phyloP scores from a whole-genome alignment of 2,113 vertebrate genomes.

The Anas platyrhynchos region DNA sequence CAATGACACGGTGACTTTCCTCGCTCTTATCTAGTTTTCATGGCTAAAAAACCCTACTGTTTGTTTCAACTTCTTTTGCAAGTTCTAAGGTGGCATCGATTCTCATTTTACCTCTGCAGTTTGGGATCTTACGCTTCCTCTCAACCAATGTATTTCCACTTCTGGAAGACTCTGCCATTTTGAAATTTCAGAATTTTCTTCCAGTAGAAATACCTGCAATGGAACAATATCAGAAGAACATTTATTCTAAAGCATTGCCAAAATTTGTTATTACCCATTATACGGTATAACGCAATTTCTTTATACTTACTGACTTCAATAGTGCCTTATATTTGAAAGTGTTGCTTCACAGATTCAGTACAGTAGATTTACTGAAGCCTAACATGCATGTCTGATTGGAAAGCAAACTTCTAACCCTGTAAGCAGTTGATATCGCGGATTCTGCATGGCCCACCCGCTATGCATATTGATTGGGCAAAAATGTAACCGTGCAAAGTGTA shows the following conservation, averaged over 20 bases:
- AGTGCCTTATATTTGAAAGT: neutral
- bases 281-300: neutral
- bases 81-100: neutral
- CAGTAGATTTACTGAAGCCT: conserved; percentile 21
- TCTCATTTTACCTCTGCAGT: neutral
- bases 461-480: neutral
- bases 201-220: conserved; percentile 2
- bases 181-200: neutral
- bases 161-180: neutral
- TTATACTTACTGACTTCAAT: neutral
- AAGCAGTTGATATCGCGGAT: neutral
- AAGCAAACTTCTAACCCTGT: neutral
- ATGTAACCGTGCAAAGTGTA: neutral
- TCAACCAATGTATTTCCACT: neutral
- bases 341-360: neutral
- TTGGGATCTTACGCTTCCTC: neutral
- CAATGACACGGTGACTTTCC: neutral
- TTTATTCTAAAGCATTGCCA: neutral
- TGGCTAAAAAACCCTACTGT: neutral
- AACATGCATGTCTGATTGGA: neutral
- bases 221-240: neutral
- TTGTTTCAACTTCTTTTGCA: neutral
- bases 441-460: neutral
- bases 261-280: neutral
- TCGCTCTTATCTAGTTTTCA: neutral